Evolutionary conservation across 2,797 vertebrate genomes (phyloP).

Genomic region (Gymnothorax reevesii): DNA sequence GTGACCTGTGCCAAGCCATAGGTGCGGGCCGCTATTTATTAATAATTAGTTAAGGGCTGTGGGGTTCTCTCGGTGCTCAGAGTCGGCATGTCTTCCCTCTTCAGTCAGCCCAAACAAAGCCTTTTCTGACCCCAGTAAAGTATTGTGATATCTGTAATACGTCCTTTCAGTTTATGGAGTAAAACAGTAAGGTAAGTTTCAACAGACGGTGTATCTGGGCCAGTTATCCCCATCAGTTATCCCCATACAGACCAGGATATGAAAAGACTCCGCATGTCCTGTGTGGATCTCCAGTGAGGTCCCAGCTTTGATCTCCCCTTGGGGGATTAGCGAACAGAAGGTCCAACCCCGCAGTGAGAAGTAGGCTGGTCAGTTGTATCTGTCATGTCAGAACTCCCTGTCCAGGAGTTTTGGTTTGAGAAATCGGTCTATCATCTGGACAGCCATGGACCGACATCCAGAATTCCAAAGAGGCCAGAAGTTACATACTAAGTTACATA

Average conservation of each 20-base stretch:
- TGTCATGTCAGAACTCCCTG: background rate
- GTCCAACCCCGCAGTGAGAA: background rate
- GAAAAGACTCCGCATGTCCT: conserved; percentile 12
- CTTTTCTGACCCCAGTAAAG: background rate
- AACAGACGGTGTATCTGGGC: background rate
- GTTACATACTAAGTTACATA: background rate
- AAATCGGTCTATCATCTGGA: background rate
- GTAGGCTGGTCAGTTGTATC: conserved; percentile 19
- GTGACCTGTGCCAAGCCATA: too few relatives aligned
- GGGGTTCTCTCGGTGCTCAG: too few relatives aligned
- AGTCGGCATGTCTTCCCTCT: background rate
- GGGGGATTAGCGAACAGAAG: background rate
- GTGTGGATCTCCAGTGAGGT: background rate
- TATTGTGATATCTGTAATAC: conserved; percentile 4
- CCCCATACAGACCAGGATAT: conserved; percentile 17
- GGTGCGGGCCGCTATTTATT: too few relatives aligned
- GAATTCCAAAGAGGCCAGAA: background rate
- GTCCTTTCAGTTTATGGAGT: background rate
- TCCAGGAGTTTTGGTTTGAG: background rate
- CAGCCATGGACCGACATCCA: background rate
- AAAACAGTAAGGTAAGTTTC: background rate
- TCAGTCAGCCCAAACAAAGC: conserved; percentile 1
- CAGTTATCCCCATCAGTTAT: conserved; percentile 16
- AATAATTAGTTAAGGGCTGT: too few relatives aligned
- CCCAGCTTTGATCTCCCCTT: conserved; percentile 19